phyloP scores from a whole-genome alignment of 2,888 invertebrate species.

The Chrysopilus asiliformis region DNA sequence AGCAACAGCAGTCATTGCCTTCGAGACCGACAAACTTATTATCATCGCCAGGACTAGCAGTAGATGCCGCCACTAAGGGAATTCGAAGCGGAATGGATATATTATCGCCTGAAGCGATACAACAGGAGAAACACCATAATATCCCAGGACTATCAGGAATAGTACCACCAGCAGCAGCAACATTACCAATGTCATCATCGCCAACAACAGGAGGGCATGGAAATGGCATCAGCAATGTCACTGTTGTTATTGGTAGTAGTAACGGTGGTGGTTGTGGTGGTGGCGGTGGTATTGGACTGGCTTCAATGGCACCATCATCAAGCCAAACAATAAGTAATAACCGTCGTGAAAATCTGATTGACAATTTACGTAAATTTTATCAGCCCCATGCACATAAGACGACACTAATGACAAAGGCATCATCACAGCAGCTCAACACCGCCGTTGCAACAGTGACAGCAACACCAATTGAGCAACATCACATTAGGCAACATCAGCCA shows the following conservation, averaged over 20 bases:
- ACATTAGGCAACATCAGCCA: too few relatives aligned
- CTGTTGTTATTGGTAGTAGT: constrained; percentile 7
- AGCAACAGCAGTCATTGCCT: too few relatives aligned
- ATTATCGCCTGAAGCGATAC: too few relatives aligned
- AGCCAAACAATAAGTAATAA: constrained; percentile 17
- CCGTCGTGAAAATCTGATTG: constrained; percentile 17
- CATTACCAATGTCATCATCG: constrained; percentile 3
- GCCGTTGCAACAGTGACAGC: constrained; percentile 5
- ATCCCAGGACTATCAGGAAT: too few relatives aligned
- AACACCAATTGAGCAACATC: not conserved
- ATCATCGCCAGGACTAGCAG: too few relatives aligned
- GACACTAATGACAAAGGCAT: too few relatives aligned
- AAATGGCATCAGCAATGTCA: not conserved
- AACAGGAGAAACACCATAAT: too few relatives aligned
- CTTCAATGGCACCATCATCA: constrained; percentile 1
- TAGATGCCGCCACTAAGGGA: too few relatives aligned
- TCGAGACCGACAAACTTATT: too few relatives aligned
- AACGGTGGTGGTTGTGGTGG: constrained; percentile 10
- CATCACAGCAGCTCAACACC: constrained; percentile 2
- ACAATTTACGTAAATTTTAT: constrained; percentile 32
- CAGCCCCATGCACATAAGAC: too few relatives aligned
- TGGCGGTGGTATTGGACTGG: too few relatives aligned
- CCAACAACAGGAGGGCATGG: constrained; percentile 6
- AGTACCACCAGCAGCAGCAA: constrained; percentile 9
- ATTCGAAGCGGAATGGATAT: too few relatives aligned